These are phyloP conservation scores for Agriopis aurantiaria DNA, from an alignment of 2,888 invertebrate genomes.

Conservation along the genomic window DNA sequence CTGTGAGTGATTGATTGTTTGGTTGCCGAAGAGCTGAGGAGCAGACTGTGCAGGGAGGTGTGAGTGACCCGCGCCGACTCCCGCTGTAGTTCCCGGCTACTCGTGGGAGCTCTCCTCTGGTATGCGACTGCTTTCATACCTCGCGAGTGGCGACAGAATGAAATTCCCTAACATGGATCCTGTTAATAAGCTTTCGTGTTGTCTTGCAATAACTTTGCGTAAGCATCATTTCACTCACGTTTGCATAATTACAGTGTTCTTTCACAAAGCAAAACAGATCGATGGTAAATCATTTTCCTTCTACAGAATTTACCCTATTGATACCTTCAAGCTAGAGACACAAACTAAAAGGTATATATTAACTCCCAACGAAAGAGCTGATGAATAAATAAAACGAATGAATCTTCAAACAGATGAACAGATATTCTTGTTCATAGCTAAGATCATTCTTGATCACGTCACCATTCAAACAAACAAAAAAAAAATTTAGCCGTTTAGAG, in stretches of 20 bases:
- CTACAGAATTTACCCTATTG: neutral
- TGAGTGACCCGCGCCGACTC: slow-evolving; percentile 56
- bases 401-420: no score
- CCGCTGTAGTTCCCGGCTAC: slow-evolving; percentile 50
- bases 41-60: slow-evolving; percentile 59
- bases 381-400: no score
- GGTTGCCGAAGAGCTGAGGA: slow-evolving; percentile 40
- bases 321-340: no score
- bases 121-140: slow-evolving; percentile 66
- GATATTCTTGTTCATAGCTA: no score
- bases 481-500: no score
- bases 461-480: no score
- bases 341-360: no score
- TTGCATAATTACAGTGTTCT: neutral
- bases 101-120: slow-evolving; percentile 72
- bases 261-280: neutral
- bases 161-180: slow-evolving; percentile 49
- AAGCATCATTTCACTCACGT: neutral
- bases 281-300: neutral
- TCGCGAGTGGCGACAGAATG: slow-evolving; percentile 44
- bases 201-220: neutral
- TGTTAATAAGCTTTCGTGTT: slow-evolving; percentile 7
- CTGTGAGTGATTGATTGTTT: slow-evolving; percentile 61
- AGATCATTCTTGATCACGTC: no score
- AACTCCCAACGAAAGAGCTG: no score